Base-by-base conservation (phyloP, 2,113 vertebrate genomes). In the Siniperca knerii region DNA sequence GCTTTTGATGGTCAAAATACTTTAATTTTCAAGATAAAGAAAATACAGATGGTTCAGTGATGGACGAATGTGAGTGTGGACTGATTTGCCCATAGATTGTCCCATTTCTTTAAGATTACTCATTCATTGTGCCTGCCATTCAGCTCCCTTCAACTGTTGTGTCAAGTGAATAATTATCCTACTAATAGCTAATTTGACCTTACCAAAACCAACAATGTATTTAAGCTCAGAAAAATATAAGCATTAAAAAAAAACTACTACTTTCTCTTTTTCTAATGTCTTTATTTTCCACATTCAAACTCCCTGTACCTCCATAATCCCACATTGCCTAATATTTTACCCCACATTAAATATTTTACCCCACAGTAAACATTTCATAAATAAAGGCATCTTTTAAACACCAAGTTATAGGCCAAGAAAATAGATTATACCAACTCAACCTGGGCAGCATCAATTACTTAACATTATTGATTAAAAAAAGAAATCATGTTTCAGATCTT, bases 271-370 rank as follows among this genome's bases (percentile, higher is more conserved):
- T 18, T 70, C 21, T 70, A 64, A 76, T 68, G 77, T 78, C 33
- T 78, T 77, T 78, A 70, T 81, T 64, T 54, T 70, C 33, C 42
- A 35, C 55, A 77, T 73, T 86, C 76, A 81, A 73, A 46, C 60
- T 79, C 12, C 20, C 46, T 72, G 62, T 54, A 69, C 61, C 66
- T 89, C 29, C 76, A 78, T 81, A 89, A 89, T 85, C 73, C 65
- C 69, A 35, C 66, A 68, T 54, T 77, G 44, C 42, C 57, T 85
- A 87, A 90, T 83, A 73, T 87, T 79, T 70, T 25, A 88, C 69
- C 84, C 77, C 87, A 87, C 44, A n/a, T n/a, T n/a, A n/a, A 87
- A 90, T 83, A 73, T 87, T 79, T 70, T 25, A 88, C 69, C 84
- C 77, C 87, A 87, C 44, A n/a, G 80, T 73, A 84, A 87, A 87